These are phyloP conservation scores for Drosophila eugracilis DNA, from an alignment of 1,140 invertebrate species.

Conservation along the genomic window DNA sequence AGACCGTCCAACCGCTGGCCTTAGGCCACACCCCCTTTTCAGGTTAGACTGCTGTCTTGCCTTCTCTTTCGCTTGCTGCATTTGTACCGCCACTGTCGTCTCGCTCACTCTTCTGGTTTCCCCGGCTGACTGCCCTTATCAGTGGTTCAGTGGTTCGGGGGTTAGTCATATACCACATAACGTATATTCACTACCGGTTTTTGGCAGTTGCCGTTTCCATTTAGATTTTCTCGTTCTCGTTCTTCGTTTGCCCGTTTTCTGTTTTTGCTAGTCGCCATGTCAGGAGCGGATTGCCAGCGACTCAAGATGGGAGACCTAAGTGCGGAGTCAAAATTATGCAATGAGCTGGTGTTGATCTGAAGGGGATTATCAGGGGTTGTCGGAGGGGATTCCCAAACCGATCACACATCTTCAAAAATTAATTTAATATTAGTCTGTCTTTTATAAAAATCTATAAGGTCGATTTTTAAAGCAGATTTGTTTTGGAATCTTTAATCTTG, in stretches of 20 bases:
- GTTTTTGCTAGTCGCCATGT: slow-evolving; percentile 60
- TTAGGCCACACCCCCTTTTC: slow-evolving; percentile 56
- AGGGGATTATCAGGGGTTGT: background rate
- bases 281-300: slow-evolving; percentile 53
- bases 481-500: too few relatives aligned
- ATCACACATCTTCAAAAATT: too few relatives aligned
- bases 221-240: slow-evolving; percentile 50
- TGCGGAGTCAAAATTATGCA: background rate
- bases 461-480: too few relatives aligned
- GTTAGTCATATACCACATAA: slow-evolving; percentile 60
- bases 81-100: slow-evolving; percentile 8
- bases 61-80: background rate
- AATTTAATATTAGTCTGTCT: too few relatives aligned
- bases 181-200: slow-evolving; percentile 60
- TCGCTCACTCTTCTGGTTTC: slow-evolving; percentile 8
- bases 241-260: slow-evolving; percentile 30
- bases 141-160: slow-evolving; percentile 53
- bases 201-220: slow-evolving; percentile 66
- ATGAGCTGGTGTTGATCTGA: background rate
- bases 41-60: slow-evolving; percentile 7
- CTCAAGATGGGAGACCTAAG: slow-evolving; percentile 4
- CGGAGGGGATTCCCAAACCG: too few relatives aligned
- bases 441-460: too few relatives aligned
- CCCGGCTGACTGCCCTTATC: slow-evolving; percentile 48
- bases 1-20: slow-evolving; percentile 26